Evolutionary conservation across 2,797 vertebrate species (phyloP).

Genomic region (Betta splendens): DNA sequence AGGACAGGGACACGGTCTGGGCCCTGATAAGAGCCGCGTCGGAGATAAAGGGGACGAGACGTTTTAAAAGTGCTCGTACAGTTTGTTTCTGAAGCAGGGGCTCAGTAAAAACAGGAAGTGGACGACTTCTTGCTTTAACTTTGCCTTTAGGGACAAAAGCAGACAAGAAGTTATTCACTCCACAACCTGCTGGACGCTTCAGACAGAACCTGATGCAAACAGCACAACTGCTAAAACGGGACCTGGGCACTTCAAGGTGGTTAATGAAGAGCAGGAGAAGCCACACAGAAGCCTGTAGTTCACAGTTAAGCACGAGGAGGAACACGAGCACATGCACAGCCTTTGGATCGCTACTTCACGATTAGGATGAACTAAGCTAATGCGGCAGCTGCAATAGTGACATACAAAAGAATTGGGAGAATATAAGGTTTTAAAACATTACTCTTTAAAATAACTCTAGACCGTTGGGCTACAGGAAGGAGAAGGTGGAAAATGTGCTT

Average conservation of each 20-base stretch:
- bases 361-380: constrained; percentile 6
- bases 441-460: not conserved
- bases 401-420: not conserved
- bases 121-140: constrained; percentile 5
- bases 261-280: constrained; percentile 46
- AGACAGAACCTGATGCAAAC: not conserved
- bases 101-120: constrained; percentile 25
- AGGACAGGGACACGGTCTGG: constrained; percentile 41
- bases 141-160: constrained; percentile 12
- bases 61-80: constrained; percentile 22
- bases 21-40: constrained; percentile 55
- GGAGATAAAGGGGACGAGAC: constrained; percentile 42
- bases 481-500: constrained; percentile 64
- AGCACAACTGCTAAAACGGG: constrained; percentile 29
- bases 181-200: not conserved
- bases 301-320: constrained; percentile 39
- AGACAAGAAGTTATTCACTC: constrained; percentile 6
- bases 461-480: constrained; percentile 25
- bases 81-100: constrained; percentile 38
- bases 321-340: constrained; percentile 25
- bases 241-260: constrained; percentile 23
- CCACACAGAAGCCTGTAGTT: constrained; percentile 32
- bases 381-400: not conserved
- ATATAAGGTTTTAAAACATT: constrained; percentile 1
- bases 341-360: constrained; percentile 2